Base-by-base conservation (phyloP, 2,113 vertebrate species). In the Aptenodytes forsteri region DNA sequence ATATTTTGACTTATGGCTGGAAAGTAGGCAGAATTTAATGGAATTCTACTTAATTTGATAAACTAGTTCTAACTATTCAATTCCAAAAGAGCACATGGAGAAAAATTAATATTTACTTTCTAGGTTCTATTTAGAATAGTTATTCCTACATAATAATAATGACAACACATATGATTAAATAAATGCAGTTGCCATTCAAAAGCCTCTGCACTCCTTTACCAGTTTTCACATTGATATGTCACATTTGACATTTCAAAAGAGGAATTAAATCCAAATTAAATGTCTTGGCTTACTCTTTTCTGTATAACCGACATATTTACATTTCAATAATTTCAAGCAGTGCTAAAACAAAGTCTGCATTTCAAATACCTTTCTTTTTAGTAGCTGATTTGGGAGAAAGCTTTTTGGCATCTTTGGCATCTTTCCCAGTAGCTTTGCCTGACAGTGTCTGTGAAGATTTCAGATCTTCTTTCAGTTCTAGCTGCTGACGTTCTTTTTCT, bases 301-400 rank as follows among this genome's bases (percentile, higher is more conserved):
- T 71, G 8, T 18, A 69, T 44, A 64, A 65, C 8, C 52, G n/a
- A 75, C 19, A 30, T n/a, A 79, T 61, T 92, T 75, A 82, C 25
- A 61, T 40, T 81, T 79, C 38, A 79, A 36, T 56, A 69, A 86
- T 69, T 78, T 92, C 49, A 87, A 83, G 27, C 16, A 87, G 29
- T 54, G 27, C 12, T 65, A 69, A 87, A 92, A 90, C 44, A 91
- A 87, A 93, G 17, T 8, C 56, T 61, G 27, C 11, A 66, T 85
- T 96, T 80, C 38, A 94, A 88, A 87, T 98, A 98, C 98, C 98
- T 98, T 98, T 99, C 90, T 89, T 97, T 80, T 98, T 98, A 17
- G 96, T 54, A 25, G 96, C 32, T 66, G 93, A 25, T 46, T 97
- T 98, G n/a, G 86, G 7, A 70, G 89, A 27, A 55, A n/a, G 66